Evolutionary conservation across 2,113 vertebrate genomes (phyloP), one percentile per base, ranked within the genome.

Genomic region (Meriones unguiculatus): DNA sequence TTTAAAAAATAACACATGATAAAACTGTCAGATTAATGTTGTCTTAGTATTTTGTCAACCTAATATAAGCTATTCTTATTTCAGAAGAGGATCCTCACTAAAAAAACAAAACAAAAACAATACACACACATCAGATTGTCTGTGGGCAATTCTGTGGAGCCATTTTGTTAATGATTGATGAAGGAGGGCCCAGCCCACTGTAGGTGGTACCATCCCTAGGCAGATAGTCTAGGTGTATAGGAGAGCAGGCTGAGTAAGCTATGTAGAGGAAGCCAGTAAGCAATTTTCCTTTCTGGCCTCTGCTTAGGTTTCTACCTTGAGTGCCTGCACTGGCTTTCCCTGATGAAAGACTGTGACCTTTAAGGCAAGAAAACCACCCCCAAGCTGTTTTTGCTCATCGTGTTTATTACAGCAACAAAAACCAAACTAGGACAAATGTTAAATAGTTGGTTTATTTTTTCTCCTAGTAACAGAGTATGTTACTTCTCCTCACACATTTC

Each of bases 391-490:
- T 64, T 64, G n/a, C 24, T 85, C 59, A 41, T 65, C 24, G 25
- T 64, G 59, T 64, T 84, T 10, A 30, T 30, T 84, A 17, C 8
- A 84, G 81, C 25, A 85, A 65, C n/a, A 28, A 85, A 81, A 64
- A 64, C 13, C n/a, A 65, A 62, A 15, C 35, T 14, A 59, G 22
- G 22, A 96, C 93, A 94, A 95, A 88, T 97, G 82, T 94, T 95
- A 81, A 95, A 80, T 41, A 84, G 32, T 85, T 94, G 62, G 46
- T 46, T 46, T 46, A 46, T 73, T 90, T 94, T 81, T 14, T 1
- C n/a, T 52, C 88, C 77, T 92, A 87, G 92, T 70, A 97, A 95
- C 73, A 97, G 92, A 97, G 54, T 97, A 50, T 95, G 75, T 93
- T 95, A 73, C 65, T 95, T 76, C n/a, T 90, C 59, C 50, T 93